Conservation (phyloP, 2,888 invertebrate genomes). For the Pinctada fucata region DNA sequence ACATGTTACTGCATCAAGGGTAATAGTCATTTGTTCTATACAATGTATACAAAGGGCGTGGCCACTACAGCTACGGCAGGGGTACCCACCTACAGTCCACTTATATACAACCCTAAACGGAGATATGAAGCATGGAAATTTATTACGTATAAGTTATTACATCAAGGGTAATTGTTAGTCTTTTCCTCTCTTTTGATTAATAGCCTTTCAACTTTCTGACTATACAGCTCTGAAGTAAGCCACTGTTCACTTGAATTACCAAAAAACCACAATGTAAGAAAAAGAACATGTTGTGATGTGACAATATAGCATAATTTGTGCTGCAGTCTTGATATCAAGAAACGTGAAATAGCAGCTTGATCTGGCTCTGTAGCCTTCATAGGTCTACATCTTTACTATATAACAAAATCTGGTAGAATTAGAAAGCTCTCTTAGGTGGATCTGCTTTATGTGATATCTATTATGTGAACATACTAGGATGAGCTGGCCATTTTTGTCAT, state of each 20-base stretch:
- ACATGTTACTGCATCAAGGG: constrained; percentile 97
- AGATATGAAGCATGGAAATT: constrained; percentile 95
- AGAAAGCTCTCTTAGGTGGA: no score
- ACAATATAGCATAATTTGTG: no score
- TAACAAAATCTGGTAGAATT: no score
- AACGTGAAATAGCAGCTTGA: no score
- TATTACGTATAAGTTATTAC: constrained; percentile 96
- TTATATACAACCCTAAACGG: constrained; percentile 92
- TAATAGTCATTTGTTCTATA: constrained; percentile 51
- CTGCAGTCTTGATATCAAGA: no score
- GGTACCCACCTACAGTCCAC: constrained; percentile 88
- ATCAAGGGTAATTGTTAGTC: constrained; percentile 84
- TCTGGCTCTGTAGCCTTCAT: no score
- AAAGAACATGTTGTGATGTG: no score
- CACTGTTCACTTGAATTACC: background rate
- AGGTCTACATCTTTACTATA: no score
- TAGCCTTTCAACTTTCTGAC: background rate
- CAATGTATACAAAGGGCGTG: constrained; percentile 8
- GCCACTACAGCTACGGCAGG: constrained; percentile 79
- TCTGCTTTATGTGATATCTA: no score
- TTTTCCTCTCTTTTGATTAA: background rate
- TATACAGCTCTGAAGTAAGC: background rate
- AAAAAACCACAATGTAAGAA: no score
- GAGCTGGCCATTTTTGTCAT: no score
- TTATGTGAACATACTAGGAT: no score